Conservation (phyloP, 2,888 invertebrate genomes). For the Coleophora deauratella region DNA sequence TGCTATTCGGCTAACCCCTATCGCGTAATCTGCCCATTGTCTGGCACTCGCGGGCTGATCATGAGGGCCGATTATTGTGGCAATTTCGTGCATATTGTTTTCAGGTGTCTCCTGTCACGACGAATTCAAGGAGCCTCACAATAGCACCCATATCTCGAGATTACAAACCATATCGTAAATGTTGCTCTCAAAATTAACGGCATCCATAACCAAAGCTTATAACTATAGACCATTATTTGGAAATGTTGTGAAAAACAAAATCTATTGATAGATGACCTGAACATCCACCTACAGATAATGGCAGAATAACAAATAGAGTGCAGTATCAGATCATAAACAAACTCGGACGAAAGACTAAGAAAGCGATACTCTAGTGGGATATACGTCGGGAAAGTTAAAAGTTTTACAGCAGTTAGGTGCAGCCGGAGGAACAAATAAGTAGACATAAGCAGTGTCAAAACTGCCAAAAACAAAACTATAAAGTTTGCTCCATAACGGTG, state of each 20-base stretch:
- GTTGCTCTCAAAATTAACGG: constrained; percentile 27
- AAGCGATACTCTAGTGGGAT: constrained; percentile 55
- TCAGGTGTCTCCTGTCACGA: constrained; percentile 56
- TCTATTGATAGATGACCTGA: constrained; percentile 11
- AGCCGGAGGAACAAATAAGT: constrained; percentile 68
- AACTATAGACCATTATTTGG: no score
- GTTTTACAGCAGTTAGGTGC: constrained; percentile 59
- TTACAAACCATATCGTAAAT: constrained; percentile 35
- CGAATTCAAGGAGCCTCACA: constrained; percentile 42
- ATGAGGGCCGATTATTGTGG: constrained; percentile 69
- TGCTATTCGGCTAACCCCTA: constrained; percentile 70
- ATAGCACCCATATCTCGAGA: constrained; percentile 39
- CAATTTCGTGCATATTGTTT: constrained; percentile 70
- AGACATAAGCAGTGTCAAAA: constrained; percentile 70
- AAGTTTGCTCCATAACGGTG: constrained; percentile 68
- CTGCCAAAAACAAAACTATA: constrained; percentile 76
- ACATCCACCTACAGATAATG: constrained; percentile 9
- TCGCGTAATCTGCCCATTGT: constrained; percentile 71
- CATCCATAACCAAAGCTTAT: not conserved
- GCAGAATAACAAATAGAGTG: constrained; percentile 24
- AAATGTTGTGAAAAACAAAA: no score
- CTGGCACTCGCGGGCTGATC: constrained; percentile 61
- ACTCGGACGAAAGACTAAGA: constrained; percentile 36
- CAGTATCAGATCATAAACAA: constrained; percentile 42
- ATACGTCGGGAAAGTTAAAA: constrained; percentile 63